Percentiles rank a stretch among this genome's conserved stretches.
Evolutionary conservation across 1,140 invertebrate species (phyloP).

Genomic region (Trichomalopsis sarcophagae): DNA sequence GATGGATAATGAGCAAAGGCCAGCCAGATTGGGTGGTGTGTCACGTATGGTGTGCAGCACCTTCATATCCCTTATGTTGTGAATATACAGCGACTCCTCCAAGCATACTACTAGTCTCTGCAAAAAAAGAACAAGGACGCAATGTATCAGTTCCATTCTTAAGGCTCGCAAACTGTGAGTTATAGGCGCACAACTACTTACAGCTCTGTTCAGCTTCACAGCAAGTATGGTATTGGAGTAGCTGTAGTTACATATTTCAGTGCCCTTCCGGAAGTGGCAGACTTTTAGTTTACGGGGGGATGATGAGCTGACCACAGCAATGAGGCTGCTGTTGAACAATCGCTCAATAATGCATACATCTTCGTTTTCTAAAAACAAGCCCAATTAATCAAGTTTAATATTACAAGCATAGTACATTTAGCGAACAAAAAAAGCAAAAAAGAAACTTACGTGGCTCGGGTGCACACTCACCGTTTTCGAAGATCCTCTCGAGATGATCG

Average conservation of each 20-base stretch:
- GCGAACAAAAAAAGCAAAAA: constrained; percentile 16
- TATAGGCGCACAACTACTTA: constrained; percentile 75
- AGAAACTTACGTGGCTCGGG: not conserved
- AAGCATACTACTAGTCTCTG: constrained; percentile 97
- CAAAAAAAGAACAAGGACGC: constrained; percentile 60
- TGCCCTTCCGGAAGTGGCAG: constrained; percentile 98
- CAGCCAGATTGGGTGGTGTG: constrained; percentile 95
- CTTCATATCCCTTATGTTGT: constrained; percentile 99
- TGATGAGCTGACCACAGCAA: constrained; percentile 94
- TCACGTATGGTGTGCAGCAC: constrained; percentile 98
- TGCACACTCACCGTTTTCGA: constrained; percentile 81
- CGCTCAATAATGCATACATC: constrained; percentile 96
- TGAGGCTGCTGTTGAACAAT: constrained; percentile 96
- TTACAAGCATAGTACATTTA: not conserved
- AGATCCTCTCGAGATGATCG: constrained; percentile 91
- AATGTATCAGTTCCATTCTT: constrained; percentile 15
- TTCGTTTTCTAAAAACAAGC: constrained; percentile 73
- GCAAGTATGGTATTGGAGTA: constrained; percentile 98
- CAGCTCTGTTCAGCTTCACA: constrained; percentile 96
- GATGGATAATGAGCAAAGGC: constrained; percentile 93
- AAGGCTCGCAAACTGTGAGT: constrained; percentile 8
- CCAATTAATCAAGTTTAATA: not conserved
- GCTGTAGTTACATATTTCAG: constrained; percentile 99
- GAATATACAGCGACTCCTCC: constrained; percentile 98
- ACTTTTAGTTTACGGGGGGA: constrained; percentile 96